Percentiles rank a stretch among this genome's conserved stretches.
Evolutionary conservation across 2,888 invertebrate species (phyloP).

Genomic region (Hypomecis atomaria): DNA sequence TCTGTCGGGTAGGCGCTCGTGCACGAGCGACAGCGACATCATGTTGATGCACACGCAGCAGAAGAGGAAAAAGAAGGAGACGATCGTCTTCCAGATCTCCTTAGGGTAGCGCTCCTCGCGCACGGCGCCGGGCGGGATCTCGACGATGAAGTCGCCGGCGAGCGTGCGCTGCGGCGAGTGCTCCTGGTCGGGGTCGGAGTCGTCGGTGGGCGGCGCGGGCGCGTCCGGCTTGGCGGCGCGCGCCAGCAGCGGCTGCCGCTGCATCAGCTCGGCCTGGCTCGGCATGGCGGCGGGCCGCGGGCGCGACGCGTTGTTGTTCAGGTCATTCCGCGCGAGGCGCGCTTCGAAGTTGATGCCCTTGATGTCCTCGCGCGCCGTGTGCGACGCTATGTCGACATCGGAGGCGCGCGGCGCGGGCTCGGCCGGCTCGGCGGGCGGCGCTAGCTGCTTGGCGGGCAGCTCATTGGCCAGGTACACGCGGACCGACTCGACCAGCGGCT

Average conservation of each 20-base stretch:
- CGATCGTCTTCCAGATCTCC: slow-evolving; percentile 92
- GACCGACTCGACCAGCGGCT: slow-evolving; percentile 80
- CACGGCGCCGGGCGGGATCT: slow-evolving; percentile 85
- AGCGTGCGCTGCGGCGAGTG: slow-evolving; percentile 71
- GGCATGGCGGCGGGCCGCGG: slow-evolving; percentile 63
- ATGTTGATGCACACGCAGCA: slow-evolving; percentile 80
- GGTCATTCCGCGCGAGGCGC: slow-evolving; percentile 78
- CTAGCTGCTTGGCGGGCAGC: slow-evolving; percentile 70
- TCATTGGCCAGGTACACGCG: slow-evolving; percentile 77
- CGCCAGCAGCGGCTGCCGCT: slow-evolving; percentile 81
- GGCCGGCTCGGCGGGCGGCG: slow-evolving; percentile 48
- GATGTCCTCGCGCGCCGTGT: slow-evolving; percentile 75
- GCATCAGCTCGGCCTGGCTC: slow-evolving; percentile 80
- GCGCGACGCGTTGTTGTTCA: slow-evolving; percentile 77
- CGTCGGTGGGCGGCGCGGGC: slow-evolving; percentile 73
- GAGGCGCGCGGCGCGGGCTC: slow-evolving; percentile 50
- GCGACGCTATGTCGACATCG: slow-evolving; percentile 74
- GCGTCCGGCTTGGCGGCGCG: slow-evolving; percentile 71
- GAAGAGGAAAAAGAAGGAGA: slow-evolving; percentile 79
- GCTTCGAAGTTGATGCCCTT: slow-evolving; percentile 78
- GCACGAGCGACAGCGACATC: slow-evolving; percentile 92
- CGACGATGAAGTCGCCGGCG: slow-evolving; percentile 75
- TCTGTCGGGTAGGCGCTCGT: slow-evolving; percentile 94
- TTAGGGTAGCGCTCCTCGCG: slow-evolving; percentile 92
- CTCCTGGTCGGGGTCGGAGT: slow-evolving; percentile 78